Evolutionary conservation across 1,140 invertebrate genomes (phyloP).

Genomic region (Mycetomoellerius zeteki): DNA sequence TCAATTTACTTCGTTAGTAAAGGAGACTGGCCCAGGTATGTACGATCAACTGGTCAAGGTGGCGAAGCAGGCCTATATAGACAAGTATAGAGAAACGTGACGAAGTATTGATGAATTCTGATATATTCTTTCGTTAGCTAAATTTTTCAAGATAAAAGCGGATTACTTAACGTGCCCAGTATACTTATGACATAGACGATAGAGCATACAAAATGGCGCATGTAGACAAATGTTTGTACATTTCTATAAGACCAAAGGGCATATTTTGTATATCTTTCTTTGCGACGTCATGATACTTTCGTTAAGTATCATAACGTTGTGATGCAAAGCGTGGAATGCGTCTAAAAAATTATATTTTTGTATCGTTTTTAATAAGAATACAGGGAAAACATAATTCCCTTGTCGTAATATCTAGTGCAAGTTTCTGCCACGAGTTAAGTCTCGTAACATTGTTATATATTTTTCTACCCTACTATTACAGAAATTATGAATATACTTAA

Average conservation of each 20-base stretch:
- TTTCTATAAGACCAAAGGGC: neutral
- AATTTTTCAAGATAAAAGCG: neutral
- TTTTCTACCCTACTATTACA: slow-evolving; percentile 51
- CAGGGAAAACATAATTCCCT: neutral
- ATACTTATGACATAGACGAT: neutral
- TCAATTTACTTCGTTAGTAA: slow-evolving; percentile 90
- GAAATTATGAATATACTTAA: slow-evolving; percentile 13
- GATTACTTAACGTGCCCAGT: neutral
- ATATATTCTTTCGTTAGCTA: neutral
- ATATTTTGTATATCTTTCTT: neutral
- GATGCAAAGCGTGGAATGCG: neutral
- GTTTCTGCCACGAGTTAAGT: neutral
- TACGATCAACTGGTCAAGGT: slow-evolving; percentile 85
- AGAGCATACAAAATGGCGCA: neutral
- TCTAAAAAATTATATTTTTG: slow-evolving; percentile 37
- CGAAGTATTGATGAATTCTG: neutral
- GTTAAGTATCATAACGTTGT: slow-evolving; percentile 25
- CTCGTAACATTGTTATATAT: slow-evolving; percentile 46
- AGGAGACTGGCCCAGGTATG: slow-evolving; percentile 88
- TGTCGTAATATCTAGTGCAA: neutral
- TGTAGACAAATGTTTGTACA: neutral
- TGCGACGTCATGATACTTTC: neutral
- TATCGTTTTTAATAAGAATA: neutral
- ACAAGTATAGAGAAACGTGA: slow-evolving; percentile 69
- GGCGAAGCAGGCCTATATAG: slow-evolving; percentile 80